phyloP scores from a whole-genome alignment of 2,113 vertebrate genomes.

The Lampris incognitus region DNA sequence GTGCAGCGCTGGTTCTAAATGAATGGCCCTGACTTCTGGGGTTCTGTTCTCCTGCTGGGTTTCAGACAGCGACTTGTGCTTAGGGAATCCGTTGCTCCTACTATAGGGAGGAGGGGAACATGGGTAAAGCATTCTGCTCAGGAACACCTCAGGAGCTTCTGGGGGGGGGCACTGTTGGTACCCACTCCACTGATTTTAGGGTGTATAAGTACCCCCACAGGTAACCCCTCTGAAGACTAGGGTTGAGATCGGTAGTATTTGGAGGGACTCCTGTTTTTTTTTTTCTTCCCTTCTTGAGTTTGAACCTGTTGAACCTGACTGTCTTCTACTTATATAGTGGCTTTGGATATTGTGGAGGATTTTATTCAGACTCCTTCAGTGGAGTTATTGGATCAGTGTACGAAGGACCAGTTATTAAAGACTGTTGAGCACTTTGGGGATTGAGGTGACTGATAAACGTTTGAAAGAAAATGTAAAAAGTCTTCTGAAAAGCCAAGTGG shows the following conservation, averaged over 20 bases:
- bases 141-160: no score
- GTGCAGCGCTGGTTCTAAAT: not conserved
- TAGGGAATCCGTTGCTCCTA: not conserved
- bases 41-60: not conserved
- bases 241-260: slow-evolving; percentile 7
- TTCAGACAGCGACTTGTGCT: not conserved
- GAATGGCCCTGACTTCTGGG: not conserved
- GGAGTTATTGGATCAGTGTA: not conserved
- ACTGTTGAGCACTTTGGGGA: not conserved
- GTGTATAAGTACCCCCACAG: not conserved
- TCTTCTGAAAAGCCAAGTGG: not conserved
- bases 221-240: slow-evolving; percentile 7
- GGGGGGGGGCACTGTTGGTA: no score
- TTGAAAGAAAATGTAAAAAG: not conserved
- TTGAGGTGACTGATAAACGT: not conserved
- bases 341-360: slow-evolving; percentile 2
- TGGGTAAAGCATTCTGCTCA: no score
- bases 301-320: not conserved
- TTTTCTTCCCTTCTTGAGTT: no score
- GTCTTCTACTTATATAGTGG: not conserved
- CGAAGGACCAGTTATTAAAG: not conserved
- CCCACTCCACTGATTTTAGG: not conserved
- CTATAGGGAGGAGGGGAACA: no score
- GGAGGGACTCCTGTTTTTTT: not conserved
- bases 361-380: not conserved